Conservation (phyloP, 2,113 vertebrate species). For the Baryphthengus martii region DNA sequence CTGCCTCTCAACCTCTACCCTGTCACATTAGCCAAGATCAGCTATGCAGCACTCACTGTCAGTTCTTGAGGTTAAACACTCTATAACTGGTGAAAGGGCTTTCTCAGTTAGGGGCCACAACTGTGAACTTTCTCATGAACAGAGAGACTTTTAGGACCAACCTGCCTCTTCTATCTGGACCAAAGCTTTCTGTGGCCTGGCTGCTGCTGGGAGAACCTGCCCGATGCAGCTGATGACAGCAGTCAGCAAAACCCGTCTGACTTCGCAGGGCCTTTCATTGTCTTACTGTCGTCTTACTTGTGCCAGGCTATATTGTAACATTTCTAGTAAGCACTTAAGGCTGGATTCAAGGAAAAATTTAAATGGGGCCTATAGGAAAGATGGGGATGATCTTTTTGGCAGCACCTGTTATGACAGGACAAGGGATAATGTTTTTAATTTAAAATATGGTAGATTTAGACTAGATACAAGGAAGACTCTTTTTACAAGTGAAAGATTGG, state of each 20-base stretch:
- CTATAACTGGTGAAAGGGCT: conserved; percentile 41
- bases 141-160: not conserved
- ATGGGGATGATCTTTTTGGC: not conserved
- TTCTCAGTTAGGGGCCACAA: conserved; percentile 7
- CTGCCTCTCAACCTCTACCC: conserved; percentile 58
- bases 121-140: conserved; percentile 59
- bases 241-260: not conserved
- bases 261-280: not conserved
- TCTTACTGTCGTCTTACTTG: not conserved
- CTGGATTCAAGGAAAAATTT: not conserved
- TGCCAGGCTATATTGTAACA: not conserved
- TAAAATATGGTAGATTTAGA: not conserved
- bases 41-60: not conserved
- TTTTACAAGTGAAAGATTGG: not conserved
- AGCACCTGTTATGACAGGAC: not conserved
- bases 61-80: conserved; percentile 33
- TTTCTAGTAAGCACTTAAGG: not conserved
- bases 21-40: conserved; percentile 4
- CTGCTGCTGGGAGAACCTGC: not conserved
- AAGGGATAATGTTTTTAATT: not conserved
- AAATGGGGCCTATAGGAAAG: not conserved
- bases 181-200: not conserved
- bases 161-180: not conserved
- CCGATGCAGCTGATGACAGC: not conserved
- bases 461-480: not conserved